Percentiles rank a stretch among this genome's conserved stretches.
These are phyloP conservation scores for Dichetophora obliterata DNA, from an alignment of 2,888 invertebrate genomes.

Conservation along the genomic window DNA sequence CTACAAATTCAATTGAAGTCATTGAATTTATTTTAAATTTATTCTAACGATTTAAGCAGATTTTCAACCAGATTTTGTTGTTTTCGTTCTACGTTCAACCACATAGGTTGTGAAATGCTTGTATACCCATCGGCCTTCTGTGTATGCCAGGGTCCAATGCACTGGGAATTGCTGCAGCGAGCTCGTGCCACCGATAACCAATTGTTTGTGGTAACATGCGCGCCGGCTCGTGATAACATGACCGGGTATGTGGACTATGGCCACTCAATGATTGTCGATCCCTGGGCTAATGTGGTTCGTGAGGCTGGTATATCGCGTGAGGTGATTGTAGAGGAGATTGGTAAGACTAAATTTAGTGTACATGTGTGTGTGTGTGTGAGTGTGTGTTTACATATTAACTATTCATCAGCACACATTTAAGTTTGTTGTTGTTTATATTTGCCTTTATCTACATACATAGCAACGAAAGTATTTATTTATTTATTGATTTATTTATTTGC, in stretches of 20 bases:
- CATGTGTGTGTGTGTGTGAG: neutral
- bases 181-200: slow-evolving; percentile 91
- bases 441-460: neutral
- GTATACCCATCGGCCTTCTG: slow-evolving; percentile 93
- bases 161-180: slow-evolving; percentile 90
- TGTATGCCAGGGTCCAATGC: slow-evolving; percentile 79
- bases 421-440: neutral
- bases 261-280: slow-evolving; percentile 85
- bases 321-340: slow-evolving; percentile 81
- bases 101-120: slow-evolving; percentile 84
- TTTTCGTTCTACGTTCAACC: neutral
- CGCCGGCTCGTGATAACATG: slow-evolving; percentile 82
- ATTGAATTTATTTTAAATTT: too few relatives aligned
- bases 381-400: too few relatives aligned
- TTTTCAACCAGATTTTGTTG: neutral
- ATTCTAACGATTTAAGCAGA: neutral
- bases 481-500: slow-evolving; percentile 14
- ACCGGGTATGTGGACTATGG: slow-evolving; percentile 93
- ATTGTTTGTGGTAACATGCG: slow-evolving; percentile 86
- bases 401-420: too few relatives aligned
- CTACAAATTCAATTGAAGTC: too few relatives aligned
- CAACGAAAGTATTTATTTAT: neutral
- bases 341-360: slow-evolving; percentile 69
- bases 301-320: slow-evolving; percentile 80
- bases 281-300: slow-evolving; percentile 80